phyloP scores from a whole-genome alignment of 2,113 vertebrate genomes.

The Pterocles gutturalis region DNA sequence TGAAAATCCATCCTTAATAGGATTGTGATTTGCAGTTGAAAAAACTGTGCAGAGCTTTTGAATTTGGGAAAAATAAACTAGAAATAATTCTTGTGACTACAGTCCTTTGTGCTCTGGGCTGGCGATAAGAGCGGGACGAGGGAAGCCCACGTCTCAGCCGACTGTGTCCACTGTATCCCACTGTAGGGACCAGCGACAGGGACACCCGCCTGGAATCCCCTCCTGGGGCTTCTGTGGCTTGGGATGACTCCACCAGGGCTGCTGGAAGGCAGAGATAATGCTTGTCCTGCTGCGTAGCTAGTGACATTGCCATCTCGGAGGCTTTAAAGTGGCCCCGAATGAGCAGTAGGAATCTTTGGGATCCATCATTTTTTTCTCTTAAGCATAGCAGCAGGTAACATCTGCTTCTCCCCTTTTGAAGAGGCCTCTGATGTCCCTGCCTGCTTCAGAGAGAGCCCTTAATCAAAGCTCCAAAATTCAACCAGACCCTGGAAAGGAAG shows the following conservation, averaged over 20 bases:
- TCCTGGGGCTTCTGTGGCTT: background rate
- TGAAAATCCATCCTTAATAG: background rate
- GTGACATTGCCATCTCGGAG: background rate
- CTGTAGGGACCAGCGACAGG: background rate
- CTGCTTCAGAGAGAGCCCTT: background rate
- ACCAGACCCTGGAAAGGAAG: background rate
- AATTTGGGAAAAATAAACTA: background rate
- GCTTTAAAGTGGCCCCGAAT: background rate
- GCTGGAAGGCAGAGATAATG: background rate
- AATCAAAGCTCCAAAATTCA: background rate
- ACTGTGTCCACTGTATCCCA: background rate
- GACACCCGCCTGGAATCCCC: background rate
- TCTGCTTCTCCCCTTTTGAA: background rate
- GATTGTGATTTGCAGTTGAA: background rate
- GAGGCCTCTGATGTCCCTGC: background rate
- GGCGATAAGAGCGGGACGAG: fast-evolving
- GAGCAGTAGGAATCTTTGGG: background rate
- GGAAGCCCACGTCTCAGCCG: fast-evolving
- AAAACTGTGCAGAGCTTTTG: background rate
- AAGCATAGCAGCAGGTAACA: background rate
- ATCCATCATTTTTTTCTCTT: background rate
- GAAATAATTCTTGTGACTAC: background rate
- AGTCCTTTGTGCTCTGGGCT: background rate
- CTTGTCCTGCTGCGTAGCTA: background rate
- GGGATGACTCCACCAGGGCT: background rate